Percentiles rank a stretch among this genome's conserved stretches.
phyloP scores from a whole-genome alignment of 2,113 vertebrate species.

The Bujurquina vittata region DNA sequence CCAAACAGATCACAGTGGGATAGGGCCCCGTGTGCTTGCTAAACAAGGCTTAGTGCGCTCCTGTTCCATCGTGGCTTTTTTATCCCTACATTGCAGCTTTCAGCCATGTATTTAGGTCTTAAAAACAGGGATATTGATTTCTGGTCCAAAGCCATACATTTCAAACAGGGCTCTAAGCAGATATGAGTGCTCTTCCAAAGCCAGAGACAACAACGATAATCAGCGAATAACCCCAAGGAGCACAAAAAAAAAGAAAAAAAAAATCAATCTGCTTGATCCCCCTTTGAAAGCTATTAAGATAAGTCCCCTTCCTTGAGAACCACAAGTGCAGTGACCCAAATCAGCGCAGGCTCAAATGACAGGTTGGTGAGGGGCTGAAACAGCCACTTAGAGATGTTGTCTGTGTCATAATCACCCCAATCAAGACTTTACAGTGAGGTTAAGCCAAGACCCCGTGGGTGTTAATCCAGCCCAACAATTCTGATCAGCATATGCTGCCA shows the following conservation, averaged over 20 bases:
- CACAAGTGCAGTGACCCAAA: conserved; percentile 62
- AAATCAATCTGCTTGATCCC: conserved; percentile 42
- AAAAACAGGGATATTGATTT: conserved; percentile 55
- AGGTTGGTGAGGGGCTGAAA: conserved; percentile 25
- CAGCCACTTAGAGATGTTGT: conserved; percentile 52
- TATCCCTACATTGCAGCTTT: conserved; percentile 54
- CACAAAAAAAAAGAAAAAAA: neutral
- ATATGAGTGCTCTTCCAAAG: conserved; percentile 31
- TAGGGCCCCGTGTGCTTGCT: conserved; percentile 50
- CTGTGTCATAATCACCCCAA: conserved; percentile 67
- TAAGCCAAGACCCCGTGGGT: conserved; percentile 40
- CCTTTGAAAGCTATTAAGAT: conserved; percentile 57
- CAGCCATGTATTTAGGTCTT: conserved; percentile 62
- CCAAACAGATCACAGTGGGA: conserved; percentile 52
- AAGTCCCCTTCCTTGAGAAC: conserved; percentile 53
- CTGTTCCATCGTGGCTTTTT: conserved; percentile 66
- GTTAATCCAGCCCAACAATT: conserved; percentile 57
- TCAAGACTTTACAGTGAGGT: conserved; percentile 55
- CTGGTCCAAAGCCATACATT: conserved; percentile 50
- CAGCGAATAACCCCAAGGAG: conserved; percentile 13
- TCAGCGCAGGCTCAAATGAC: conserved; percentile 43
- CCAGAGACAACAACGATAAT: conserved; percentile 51
- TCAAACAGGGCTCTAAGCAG: conserved; percentile 35
- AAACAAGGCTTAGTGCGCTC: conserved; percentile 66
- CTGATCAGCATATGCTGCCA: conserved; percentile 61